A percentile compares a stretch with the other conserved stretches of the same genome.
Evolutionary conservation across 2,113 vertebrate genomes (phyloP).

Genomic region (Acanthochromis polyacanthus): DNA sequence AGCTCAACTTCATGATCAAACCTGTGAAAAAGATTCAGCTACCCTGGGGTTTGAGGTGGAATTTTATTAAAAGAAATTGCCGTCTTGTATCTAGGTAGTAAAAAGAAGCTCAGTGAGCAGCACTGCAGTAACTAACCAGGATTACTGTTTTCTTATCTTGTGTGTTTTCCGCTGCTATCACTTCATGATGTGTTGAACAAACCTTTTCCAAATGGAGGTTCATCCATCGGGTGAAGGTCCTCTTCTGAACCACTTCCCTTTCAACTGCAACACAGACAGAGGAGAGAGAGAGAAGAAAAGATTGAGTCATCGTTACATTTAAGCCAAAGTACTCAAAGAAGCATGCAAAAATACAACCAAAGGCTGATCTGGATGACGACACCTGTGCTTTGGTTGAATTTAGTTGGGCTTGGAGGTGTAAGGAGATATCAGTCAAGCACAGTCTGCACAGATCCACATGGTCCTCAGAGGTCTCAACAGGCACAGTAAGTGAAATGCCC

Average conservation of each 20-base stretch:
- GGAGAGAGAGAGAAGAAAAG: not conserved
- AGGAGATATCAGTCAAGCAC: no score
- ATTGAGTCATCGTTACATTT: constrained; percentile 1
- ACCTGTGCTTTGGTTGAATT: no score
- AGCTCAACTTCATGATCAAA: not conserved
- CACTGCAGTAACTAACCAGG: not conserved
- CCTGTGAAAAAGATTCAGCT: not conserved
- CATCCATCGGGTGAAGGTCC: constrained; percentile 98
- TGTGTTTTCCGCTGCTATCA: not conserved
- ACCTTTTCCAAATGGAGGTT: constrained; percentile 98
- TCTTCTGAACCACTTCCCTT: constrained; percentile 96
- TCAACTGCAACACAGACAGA: constrained; percentile 86
- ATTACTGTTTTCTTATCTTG: not conserved
- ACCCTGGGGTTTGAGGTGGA: not conserved
- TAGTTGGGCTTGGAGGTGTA: no score
- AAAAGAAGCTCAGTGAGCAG: constrained; percentile 1
- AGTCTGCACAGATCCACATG: no score
- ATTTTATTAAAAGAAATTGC: constrained; percentile 30
- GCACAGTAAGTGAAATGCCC: no score
- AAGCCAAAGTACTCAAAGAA: not conserved
- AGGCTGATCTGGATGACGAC: no score
- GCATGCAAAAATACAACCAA: no score
- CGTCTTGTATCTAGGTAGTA: not conserved
- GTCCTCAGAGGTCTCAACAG: no score
- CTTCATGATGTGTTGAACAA: constrained; percentile 31